Percentiles rank a stretch among this genome's conserved stretches.
These are phyloP conservation scores for Clivina fossor DNA, from an alignment of 2,888 invertebrate species.

Conservation along the genomic window DNA sequence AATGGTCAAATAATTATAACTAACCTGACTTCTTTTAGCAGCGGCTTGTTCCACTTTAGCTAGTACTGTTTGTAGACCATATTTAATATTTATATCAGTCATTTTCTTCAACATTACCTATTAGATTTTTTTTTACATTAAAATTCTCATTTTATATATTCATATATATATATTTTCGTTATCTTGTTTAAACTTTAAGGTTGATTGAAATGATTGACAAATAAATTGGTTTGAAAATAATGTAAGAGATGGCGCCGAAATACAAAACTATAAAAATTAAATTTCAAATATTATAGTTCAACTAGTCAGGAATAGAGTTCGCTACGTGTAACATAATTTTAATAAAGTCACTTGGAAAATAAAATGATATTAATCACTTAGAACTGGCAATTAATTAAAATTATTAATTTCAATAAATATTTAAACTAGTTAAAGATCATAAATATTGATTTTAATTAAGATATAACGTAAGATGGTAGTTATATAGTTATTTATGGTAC, in stretches of 20 bases:
- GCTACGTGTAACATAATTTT: too few relatives aligned
- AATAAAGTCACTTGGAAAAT: too few relatives aligned
- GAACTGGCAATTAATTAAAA: slow-evolving; percentile 12
- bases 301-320: background rate
- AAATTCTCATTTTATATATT: background rate
- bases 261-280: too few relatives aligned
- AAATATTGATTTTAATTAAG: slow-evolving; percentile 21
- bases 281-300: too few relatives aligned
- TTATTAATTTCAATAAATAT: slow-evolving; percentile 24
- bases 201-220: too few relatives aligned
- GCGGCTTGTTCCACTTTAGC: slow-evolving; percentile 63
- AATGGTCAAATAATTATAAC: slow-evolving; percentile 28
- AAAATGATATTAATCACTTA: too few relatives aligned
- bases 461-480: background rate
- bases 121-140: background rate
- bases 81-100: slow-evolving; percentile 56
- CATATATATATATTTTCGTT: background rate
- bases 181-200: slow-evolving; percentile 9
- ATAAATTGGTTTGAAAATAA: too few relatives aligned
- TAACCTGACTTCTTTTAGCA: slow-evolving; percentile 60
- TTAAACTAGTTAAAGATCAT: slow-evolving; percentile 15
- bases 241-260: background rate
- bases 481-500: background rate
- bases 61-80: slow-evolving; percentile 61
- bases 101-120: slow-evolving; percentile 43